These are phyloP conservation scores for Turritopsis dohrnii DNA, from an alignment of 30 jellyfish, hydroid and myxozoan genomes.

Conservation along the genomic window DNA sequence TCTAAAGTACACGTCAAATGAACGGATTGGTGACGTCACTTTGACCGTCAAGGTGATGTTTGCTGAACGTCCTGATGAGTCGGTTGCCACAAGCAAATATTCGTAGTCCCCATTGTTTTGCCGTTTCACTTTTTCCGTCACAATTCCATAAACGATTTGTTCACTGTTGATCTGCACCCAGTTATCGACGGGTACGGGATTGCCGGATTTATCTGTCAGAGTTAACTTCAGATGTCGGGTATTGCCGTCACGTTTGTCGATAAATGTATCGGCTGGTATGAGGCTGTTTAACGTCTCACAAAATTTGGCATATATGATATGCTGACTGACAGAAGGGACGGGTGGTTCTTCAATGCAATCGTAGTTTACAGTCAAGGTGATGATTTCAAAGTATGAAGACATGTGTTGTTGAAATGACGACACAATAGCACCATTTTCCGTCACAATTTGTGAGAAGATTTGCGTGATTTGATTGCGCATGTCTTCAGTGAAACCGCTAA, in stretches of 20 bases:
- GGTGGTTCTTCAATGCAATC: conserved; percentile 94
- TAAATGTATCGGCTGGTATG: conserved; percentile 48
- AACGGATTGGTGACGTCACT: conserved; percentile 39
- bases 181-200: conserved; percentile 44
- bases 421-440: background rate
- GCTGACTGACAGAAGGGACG: conserved; percentile 2
- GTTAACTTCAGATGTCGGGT: conserved; percentile 48
- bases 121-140: conserved; percentile 44
- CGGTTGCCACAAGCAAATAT: conserved; percentile 68
- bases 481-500: conserved; percentile 32
- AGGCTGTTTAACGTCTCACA: conserved; percentile 39
- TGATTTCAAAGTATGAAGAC: conserved; percentile 23
- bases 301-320: conserved; percentile 44
- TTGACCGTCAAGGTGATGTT: conserved; percentile 51
- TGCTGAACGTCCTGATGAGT: conserved; percentile 91
- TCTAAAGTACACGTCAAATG: conserved; percentile 35
- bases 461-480: conserved; percentile 17
- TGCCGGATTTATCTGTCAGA: conserved; percentile 43
- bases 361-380: conserved; percentile 26
- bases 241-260: conserved; percentile 59
- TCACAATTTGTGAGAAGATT: conserved; percentile 17
- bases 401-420: background rate
- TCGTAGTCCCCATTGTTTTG: conserved; percentile 44
- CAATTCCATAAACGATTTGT: conserved; percentile 58
- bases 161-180: conserved; percentile 77